Evolutionary conservation across 2,113 vertebrate genomes (phyloP).

Genomic region (Dicrurus megarhynchus): DNA sequence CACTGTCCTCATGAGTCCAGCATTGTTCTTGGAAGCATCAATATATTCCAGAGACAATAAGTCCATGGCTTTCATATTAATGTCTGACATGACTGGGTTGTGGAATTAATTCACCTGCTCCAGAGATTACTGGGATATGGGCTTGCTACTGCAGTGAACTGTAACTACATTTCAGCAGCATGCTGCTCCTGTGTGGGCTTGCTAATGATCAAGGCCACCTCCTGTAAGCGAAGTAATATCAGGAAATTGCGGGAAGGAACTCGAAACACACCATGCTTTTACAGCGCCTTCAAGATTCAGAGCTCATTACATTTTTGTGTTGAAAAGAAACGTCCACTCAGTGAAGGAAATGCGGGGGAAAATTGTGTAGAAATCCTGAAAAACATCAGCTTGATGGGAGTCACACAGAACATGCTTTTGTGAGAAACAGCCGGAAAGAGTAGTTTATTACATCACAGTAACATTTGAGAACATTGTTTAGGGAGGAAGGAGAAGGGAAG

Average conservation of each 20-base stretch:
- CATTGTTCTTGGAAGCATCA: not conserved
- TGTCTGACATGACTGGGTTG: not conserved
- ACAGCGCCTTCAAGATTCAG: not conserved
- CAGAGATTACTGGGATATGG: not conserved
- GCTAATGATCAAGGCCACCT: not conserved
- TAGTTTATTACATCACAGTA: not conserved
- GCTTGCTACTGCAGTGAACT: not conserved
- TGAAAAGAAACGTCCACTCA: not conserved
- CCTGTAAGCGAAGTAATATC: not conserved
- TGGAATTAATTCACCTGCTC: constrained; percentile 15
- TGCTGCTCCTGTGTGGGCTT: not conserved
- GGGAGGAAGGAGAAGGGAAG: not conserved
- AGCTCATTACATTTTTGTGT: not conserved
- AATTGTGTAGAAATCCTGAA: not conserved
- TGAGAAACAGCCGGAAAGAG: not conserved
- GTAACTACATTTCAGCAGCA: not conserved
- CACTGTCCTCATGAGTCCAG: not conserved
- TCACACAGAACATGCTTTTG: not conserved
- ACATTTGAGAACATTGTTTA: not conserved
- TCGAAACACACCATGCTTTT: not conserved
- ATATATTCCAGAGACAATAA: not conserved
- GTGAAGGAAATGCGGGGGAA: not conserved
- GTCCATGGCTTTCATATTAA: not conserved
- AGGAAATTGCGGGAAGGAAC: constrained; percentile 12
- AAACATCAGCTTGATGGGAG: not conserved